phyloP scores from a whole-genome alignment of 2,797 vertebrate species.

The Eupleurogrammus muticus region DNA sequence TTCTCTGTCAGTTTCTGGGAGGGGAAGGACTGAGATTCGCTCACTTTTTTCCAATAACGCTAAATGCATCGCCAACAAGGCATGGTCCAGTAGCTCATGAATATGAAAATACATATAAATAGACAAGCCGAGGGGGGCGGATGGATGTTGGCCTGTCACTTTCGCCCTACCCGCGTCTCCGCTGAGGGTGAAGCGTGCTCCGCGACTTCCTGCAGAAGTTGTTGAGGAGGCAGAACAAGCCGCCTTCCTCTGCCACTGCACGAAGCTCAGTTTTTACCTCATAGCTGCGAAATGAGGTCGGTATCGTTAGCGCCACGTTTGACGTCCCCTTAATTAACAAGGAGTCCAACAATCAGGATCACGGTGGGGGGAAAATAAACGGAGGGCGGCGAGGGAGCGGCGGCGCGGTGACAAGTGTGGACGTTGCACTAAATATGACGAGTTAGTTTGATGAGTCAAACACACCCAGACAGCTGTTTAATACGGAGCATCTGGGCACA shows the following conservation, averaged over 20 bases:
- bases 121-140: slow-evolving; percentile 83
- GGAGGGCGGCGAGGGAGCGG: slow-evolving; percentile 55
- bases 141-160: slow-evolving; percentile 83
- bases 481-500: slow-evolving; percentile 23
- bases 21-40: slow-evolving; percentile 74
- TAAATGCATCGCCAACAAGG: slow-evolving; percentile 80
- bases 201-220: slow-evolving; percentile 53
- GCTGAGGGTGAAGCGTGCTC: slow-evolving; percentile 72
- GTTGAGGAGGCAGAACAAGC: slow-evolving; percentile 2
- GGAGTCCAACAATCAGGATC: slow-evolving; percentile 60
- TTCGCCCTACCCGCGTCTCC: slow-evolving; percentile 79
- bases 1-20: slow-evolving; percentile 84
- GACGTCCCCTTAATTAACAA: slow-evolving; percentile 70
- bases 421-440: slow-evolving; percentile 60
- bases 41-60: slow-evolving; percentile 85
- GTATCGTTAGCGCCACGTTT: slow-evolving; percentile 61
- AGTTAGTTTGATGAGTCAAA: slow-evolving; percentile 59
- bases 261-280: slow-evolving; percentile 42
- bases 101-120: slow-evolving; percentile 88
- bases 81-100: slow-evolving; percentile 84
- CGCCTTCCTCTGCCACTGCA: slow-evolving; percentile 6
- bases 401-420: slow-evolving; percentile 56
- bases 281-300: slow-evolving; percentile 44
- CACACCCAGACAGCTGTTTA: slow-evolving; percentile 65
- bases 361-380: slow-evolving; percentile 47